A percentile compares a stretch with the other conserved stretches of the same genome.
These are phyloP conservation scores for Alcedo quadribrachys DNA, from an alignment of 2,797 vertebrate genomes.

Conservation along the genomic window DNA sequence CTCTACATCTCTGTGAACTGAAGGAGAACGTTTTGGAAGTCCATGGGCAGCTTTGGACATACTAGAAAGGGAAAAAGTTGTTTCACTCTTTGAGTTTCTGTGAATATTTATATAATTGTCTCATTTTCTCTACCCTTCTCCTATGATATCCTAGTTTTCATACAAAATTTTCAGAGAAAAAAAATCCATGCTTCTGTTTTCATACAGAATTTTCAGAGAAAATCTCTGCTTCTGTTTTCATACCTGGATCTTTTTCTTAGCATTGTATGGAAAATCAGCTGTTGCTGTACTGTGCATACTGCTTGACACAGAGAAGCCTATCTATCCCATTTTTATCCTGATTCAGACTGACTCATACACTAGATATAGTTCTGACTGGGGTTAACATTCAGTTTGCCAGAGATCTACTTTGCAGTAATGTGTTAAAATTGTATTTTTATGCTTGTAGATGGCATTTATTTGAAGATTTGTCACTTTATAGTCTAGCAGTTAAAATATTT, in stretches of 20 bases:
- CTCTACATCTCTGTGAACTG: neutral
- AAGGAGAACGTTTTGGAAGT: neutral
- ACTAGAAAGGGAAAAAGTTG: neutral
- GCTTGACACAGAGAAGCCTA: neutral
- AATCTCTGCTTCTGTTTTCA: neutral
- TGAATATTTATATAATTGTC: neutral
- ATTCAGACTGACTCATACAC: constrained; percentile 18
- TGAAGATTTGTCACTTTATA: constrained; percentile 18
- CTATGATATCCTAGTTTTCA: neutral
- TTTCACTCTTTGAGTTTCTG: neutral
- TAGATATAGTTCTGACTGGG: neutral
- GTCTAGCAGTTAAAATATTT: neutral
- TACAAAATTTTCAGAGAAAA: neutral
- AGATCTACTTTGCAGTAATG: constrained; percentile 4
- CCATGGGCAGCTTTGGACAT: neutral
- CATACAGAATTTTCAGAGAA: no score
- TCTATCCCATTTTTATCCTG: neutral
- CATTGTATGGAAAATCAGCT: neutral
- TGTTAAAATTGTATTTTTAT: neutral
- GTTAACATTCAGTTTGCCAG: neutral
- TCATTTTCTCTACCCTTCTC: neutral
- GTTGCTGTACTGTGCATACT: neutral
- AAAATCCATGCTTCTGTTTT: neutral
- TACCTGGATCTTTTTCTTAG: neutral
- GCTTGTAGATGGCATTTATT: neutral